phyloP scores from a whole-genome alignment of 2,888 invertebrate genomes.

The Eupeodes latifasciatus region DNA sequence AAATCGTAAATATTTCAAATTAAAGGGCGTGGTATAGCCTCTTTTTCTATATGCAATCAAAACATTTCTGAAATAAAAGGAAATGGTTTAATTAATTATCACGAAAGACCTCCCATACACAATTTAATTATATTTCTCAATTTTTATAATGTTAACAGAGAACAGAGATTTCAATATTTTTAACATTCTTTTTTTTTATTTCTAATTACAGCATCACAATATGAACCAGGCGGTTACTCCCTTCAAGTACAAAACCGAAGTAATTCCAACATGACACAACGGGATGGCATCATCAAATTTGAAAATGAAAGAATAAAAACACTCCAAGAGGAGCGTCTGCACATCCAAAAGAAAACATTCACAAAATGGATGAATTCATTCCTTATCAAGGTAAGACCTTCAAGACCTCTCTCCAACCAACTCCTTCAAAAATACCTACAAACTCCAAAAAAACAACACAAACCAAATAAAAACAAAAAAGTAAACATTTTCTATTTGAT shows the following conservation, averaged over 20 bases:
- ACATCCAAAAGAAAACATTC: slow-evolving; percentile 99
- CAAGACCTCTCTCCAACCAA: too few species aligned
- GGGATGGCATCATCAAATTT: slow-evolving; percentile 96
- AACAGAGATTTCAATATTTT: too few species aligned
- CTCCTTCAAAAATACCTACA: too few species aligned
- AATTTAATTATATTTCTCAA: too few species aligned
- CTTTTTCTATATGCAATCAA: too few species aligned
- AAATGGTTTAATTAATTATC: too few species aligned
- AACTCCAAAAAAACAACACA: too few species aligned
- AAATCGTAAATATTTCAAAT: too few species aligned
- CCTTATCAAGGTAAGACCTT: slow-evolving; percentile 91
- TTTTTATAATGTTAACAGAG: too few species aligned
- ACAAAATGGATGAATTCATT: slow-evolving; percentile 99
- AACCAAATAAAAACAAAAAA: not conserved
- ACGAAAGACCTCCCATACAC: too few species aligned
- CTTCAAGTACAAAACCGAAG: slow-evolving; percentile 87
- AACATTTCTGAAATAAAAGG: too few species aligned
- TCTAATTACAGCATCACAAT: slow-evolving; percentile 86
- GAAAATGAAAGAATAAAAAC: slow-evolving; percentile 98
- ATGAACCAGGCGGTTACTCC: slow-evolving; percentile 88
- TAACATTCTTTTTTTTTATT: not conserved
- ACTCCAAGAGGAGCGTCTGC: slow-evolving; percentile 97
- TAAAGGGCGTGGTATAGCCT: too few species aligned
- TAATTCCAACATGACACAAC: slow-evolving; percentile 92
- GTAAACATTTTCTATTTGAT: slow-evolving; percentile 11